phyloP scores from a whole-genome alignment of 2,797 vertebrate species.

The Atherinosoma microstoma region DNA sequence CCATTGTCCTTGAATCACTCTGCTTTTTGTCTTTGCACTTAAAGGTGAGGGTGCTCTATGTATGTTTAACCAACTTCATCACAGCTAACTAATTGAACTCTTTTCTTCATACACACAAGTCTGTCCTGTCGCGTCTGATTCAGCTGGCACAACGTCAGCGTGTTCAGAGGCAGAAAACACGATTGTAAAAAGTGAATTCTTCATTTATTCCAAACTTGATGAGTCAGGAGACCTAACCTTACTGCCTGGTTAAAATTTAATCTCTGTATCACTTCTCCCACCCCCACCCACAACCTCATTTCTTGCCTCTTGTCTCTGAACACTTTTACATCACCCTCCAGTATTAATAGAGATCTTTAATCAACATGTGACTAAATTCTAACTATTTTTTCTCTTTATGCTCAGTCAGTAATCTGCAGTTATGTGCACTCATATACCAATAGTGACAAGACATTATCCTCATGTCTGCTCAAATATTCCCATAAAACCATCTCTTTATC shows the following conservation, averaged over 20 bases:
- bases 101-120: neutral
- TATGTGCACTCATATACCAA: conserved; percentile 22
- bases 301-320: neutral
- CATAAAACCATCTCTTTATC: too few relatives aligned
- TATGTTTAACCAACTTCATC: conserved; percentile 10
- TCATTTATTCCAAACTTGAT: conserved; percentile 54
- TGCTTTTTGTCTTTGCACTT: conserved; percentile 26
- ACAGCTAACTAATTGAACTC: neutral
- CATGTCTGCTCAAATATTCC: conserved; percentile 9
- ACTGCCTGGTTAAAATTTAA: conserved; percentile 78
- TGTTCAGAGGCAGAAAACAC: neutral
- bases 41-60: neutral
- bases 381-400: conserved; percentile 20
- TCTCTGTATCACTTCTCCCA: conserved; percentile 40
- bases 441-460: conserved; percentile 14
- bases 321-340: neutral
- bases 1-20: neutral
- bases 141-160: neutral
- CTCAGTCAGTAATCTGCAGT: conserved; percentile 18
- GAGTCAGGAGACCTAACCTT: conserved; percentile 59
- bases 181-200: conserved; percentile 37
- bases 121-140: neutral
- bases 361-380: neutral
- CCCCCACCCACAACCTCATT: neutral
- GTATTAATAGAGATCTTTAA: conserved; percentile 14